Evolutionary conservation across 2,113 vertebrate species (phyloP), one percentile per base, ranked within the genome.

Genomic region (Sarotherodon lohbergeri): DNA sequence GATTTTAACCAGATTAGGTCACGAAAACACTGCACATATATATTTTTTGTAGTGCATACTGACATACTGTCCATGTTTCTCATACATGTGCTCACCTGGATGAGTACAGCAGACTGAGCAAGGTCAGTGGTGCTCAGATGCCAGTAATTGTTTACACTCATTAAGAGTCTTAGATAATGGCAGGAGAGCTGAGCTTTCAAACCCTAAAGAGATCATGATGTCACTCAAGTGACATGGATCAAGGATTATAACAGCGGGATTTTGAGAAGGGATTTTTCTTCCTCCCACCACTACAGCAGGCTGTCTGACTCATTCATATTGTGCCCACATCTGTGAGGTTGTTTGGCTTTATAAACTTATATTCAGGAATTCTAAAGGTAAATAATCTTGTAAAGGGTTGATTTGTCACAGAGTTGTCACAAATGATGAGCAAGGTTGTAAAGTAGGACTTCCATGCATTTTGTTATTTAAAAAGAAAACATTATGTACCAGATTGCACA

Each of bases 151-250:
- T 88, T 93, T 86, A 87, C 29, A 81, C 80, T 34, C 19, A 17
- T 36, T 95, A 95, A 95, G 95, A 95, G 88, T 56, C 91, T 95
- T 94, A 94, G 71, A 55, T 63, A 90, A 41, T 39, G 59, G 73
- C 79, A 52, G 52, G 52, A 83, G 86, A 88, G 61, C 73, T 90
- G n/a, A 87, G 87, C 82, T 81, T 84, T 92, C 82, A 91, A 83
- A 93, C 55, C 76, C 80, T 95, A 89, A 96, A 91, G 84, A 88
- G 93, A 93, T 95, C 55, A 86, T 66, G 68, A 52, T 73, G 80
- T 80, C 76, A 34, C 9, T 66, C 6, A 79, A 80, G 80, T 80
- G 87, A 56, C 63, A 86, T 36, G 73, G 59, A 57, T 59, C 22
- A 73, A 80, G 81, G 88, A 92, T 95, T 89, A 82, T 88, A 16